These are phyloP conservation scores for Bradypus variegatus DNA, from an alignment of 2,797 vertebrate species.

Conservation along the genomic window DNA sequence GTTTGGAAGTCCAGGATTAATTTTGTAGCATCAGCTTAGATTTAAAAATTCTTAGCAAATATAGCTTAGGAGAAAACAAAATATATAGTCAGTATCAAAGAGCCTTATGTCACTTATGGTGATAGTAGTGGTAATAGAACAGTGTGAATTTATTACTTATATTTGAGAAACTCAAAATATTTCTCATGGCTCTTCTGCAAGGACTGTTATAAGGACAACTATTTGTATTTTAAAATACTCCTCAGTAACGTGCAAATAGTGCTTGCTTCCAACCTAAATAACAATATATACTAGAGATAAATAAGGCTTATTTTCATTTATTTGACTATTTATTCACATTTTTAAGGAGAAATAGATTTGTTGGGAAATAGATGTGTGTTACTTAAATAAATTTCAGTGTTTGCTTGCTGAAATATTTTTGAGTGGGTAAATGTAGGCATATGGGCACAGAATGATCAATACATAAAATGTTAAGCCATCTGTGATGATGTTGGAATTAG, in stretches of 20 bases:
- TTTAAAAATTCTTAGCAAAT: slow-evolving; percentile 28
- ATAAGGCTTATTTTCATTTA: slow-evolving; percentile 6
- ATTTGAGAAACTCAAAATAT: slow-evolving; percentile 25
- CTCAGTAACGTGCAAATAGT: neutral
- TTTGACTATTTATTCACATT: neutral
- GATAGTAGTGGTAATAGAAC: neutral
- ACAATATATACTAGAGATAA: slow-evolving; percentile 1
- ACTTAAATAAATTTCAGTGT: neutral
- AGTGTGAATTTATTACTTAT: slow-evolving; percentile 2
- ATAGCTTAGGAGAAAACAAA: neutral
- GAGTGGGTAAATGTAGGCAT: slow-evolving; percentile 12
- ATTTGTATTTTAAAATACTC: slow-evolving; percentile 13
- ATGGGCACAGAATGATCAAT: slow-evolving; percentile 37
- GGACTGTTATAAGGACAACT: neutral
- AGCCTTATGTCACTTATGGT: neutral
- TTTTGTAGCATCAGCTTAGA: slow-evolving; percentile 1
- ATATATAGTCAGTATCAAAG: neutral
- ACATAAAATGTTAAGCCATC: slow-evolving; percentile 43
- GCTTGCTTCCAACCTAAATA: neutral
- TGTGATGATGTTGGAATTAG: neutral
- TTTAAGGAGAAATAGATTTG: neutral
- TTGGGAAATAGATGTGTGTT: neutral
- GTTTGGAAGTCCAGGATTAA: slow-evolving; percentile 9
- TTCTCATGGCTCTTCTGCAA: neutral
- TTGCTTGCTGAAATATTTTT: slow-evolving; percentile 35